Evolutionary conservation across 2,113 vertebrate species (phyloP).

Genomic region (Alethe diademata): DNA sequence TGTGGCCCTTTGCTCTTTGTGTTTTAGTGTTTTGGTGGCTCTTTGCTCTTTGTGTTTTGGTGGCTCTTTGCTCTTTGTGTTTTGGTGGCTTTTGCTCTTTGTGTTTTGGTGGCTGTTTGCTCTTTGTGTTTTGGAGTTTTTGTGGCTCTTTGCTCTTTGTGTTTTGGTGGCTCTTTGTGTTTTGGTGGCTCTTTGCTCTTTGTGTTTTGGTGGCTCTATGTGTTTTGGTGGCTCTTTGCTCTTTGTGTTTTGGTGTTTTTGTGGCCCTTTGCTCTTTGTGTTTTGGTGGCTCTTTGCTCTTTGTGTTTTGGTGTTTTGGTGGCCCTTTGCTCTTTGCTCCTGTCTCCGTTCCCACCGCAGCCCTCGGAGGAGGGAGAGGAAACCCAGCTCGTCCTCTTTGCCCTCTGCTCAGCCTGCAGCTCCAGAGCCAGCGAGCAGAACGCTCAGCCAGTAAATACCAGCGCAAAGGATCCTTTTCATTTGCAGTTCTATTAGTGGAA

Average conservation of each 20-base stretch:
- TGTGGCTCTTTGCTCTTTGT: neutral
- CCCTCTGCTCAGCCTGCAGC: slow-evolving; percentile 43
- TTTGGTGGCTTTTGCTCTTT: neutral
- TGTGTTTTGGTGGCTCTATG: neutral
- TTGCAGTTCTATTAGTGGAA: slow-evolving; percentile 68
- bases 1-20: neutral
- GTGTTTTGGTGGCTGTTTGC: neutral
- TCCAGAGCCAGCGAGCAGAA: neutral
- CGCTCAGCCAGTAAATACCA: slow-evolving; percentile 34
- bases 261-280: neutral
- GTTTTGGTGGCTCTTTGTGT: too few relatives aligned
- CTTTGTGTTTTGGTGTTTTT: too few relatives aligned
- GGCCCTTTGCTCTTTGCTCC: neutral
- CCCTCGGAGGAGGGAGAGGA: neutral
- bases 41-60: too few relatives aligned
- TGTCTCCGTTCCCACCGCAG: neutral
- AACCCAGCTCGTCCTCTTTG: slow-evolving; percentile 43
- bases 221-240: neutral
- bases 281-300: neutral
- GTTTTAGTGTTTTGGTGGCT: neutral
- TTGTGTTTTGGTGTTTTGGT: neutral
- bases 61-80: too few relatives aligned
- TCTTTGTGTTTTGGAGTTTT: too few relatives aligned
- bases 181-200: neutral
- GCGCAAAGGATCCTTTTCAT: slow-evolving; percentile 56